Conservation (phyloP, 1,140 invertebrate genomes). For the Mycetomoellerius zeteki region DNA sequence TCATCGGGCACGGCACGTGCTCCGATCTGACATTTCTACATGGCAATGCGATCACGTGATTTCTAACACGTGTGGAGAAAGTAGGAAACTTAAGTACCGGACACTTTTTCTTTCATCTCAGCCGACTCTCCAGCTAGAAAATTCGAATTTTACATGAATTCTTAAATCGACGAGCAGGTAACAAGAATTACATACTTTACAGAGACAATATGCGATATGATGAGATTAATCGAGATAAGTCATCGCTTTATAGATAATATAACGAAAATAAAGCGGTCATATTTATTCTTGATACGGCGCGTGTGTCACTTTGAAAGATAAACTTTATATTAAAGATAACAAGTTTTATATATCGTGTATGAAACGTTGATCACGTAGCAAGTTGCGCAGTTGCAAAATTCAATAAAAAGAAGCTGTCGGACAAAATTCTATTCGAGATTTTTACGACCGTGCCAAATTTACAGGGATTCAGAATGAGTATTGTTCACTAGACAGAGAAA, state of each 20-base stretch:
- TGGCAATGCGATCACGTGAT: not conserved
- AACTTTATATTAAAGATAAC: not conserved
- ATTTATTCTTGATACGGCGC: not conserved
- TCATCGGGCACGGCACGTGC: slow-evolving; percentile 26
- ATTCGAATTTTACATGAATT: not conserved
- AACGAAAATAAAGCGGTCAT: not conserved
- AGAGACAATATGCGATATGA: not conserved
- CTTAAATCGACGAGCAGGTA: not conserved
- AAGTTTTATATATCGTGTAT: not conserved
- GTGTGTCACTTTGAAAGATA: not conserved
- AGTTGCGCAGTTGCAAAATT: not conserved
- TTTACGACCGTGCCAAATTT: not conserved
- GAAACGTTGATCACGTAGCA: not conserved
- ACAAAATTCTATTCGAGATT: not conserved
- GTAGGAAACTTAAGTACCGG: not conserved
- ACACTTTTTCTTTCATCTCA: slow-evolving; percentile 39
- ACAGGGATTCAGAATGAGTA: not conserved
- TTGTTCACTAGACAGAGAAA: not conserved
- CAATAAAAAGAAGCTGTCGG: not conserved
- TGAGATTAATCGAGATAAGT: slow-evolving; percentile 6
- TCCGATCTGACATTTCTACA: slow-evolving; percentile 45
- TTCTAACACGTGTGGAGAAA: slow-evolving; percentile 40
- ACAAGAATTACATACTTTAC: not conserved
- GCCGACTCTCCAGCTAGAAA: not conserved
- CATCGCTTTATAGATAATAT: not conserved